Percentiles rank a stretch among this genome's conserved stretches.
These are phyloP conservation scores for Ditylenchus dipsaci DNA, from an alignment of 1,140 invertebrate genomes.

Conservation along the genomic window DNA sequence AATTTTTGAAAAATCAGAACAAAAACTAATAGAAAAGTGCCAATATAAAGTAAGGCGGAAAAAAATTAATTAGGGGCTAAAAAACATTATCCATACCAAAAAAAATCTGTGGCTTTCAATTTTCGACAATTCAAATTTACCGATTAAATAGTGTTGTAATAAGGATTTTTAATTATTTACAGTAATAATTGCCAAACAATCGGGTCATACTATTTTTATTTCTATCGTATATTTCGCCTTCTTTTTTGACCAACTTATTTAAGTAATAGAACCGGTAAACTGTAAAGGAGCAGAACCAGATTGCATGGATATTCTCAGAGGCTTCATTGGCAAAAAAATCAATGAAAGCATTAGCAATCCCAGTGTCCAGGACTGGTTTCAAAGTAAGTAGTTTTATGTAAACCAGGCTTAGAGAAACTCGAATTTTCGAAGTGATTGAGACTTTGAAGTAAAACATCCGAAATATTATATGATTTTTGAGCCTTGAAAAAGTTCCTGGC, in stretches of 20 bases:
- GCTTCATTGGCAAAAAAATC: slow-evolving; percentile 7
- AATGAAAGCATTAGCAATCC: slow-evolving; percentile 17
- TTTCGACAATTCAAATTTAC: too few relatives aligned
- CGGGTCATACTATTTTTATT: background rate
- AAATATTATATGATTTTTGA: too few relatives aligned
- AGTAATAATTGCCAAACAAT: background rate
- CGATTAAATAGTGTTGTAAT: too few relatives aligned
- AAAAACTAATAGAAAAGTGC: too few relatives aligned
- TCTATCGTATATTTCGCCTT: background rate
- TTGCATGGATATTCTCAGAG: slow-evolving; percentile 11
- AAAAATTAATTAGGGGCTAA: too few relatives aligned
- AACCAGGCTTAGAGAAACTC: background rate
- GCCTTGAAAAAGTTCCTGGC: too few relatives aligned
- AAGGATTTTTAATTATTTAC: too few relatives aligned
- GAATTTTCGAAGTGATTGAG: background rate
- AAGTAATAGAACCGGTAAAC: background rate
- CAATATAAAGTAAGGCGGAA: too few relatives aligned
- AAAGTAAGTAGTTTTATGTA: background rate
- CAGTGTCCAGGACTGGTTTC: slow-evolving; percentile 17
- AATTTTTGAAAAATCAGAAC: too few relatives aligned
- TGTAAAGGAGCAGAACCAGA: background rate
- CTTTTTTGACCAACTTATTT: background rate
- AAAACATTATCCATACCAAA: too few relatives aligned
- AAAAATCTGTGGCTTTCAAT: too few relatives aligned
- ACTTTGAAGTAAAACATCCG: too few relatives aligned